A percentile compares a stretch with the other conserved stretches of the same genome.
Evolutionary conservation across 2,113 vertebrate species (phyloP).

Genomic region (Pipra filicauda): DNA sequence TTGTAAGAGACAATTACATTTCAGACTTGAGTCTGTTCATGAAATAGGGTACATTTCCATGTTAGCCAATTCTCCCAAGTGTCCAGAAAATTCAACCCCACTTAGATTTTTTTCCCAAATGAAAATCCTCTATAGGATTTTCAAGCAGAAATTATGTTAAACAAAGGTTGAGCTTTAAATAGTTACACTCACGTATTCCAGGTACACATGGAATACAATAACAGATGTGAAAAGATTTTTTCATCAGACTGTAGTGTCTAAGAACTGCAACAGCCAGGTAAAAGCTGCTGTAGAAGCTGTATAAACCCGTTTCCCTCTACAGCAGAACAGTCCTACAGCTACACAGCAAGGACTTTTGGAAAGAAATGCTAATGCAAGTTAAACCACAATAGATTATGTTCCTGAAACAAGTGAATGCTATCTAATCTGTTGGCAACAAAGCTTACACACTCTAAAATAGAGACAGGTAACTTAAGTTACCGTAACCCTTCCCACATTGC

Average conservation of each 20-base stretch:
- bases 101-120: neutral
- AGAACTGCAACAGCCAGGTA: neutral
- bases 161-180: neutral
- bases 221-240: neutral
- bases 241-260: neutral
- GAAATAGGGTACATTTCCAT: neutral
- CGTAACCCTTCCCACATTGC: neutral
- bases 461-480: neutral
- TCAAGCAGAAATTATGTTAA: neutral
- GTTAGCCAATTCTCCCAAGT: neutral
- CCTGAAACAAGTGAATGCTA: neutral
- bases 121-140: neutral
- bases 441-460: neutral
- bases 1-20: neutral
- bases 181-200: neutral
- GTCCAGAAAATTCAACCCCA: neutral
- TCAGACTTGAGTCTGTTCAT: neutral
- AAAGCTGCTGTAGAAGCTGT: neutral
- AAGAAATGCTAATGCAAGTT: neutral
- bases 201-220: neutral
- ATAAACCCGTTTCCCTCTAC: neutral
- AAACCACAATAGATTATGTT: neutral
- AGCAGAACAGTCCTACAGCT: neutral
- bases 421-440: neutral
- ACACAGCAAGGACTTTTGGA: accelerated